These are phyloP conservation scores for Sylvilagus bachmani DNA, from an alignment of 2,113 vertebrate species.

Conservation along the genomic window DNA sequence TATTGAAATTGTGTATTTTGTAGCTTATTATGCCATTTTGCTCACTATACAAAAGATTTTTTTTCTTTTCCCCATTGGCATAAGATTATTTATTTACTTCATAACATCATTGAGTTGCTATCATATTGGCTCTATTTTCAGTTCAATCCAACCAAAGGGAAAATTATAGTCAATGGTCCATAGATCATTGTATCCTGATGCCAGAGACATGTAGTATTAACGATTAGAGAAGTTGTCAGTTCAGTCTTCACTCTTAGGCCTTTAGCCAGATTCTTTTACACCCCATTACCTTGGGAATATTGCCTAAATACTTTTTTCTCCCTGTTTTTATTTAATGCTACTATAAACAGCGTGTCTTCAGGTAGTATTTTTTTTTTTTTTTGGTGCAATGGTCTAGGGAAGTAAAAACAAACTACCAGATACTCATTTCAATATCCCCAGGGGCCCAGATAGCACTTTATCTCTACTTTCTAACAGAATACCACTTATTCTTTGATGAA, in stretches of 20 bases:
- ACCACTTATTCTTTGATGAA: background rate
- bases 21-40: background rate
- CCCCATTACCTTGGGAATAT: constrained; percentile 51
- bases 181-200: constrained; percentile 50
- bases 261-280: constrained; percentile 57
- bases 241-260: constrained; percentile 22
- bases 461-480: background rate
- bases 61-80: constrained; percentile 12
- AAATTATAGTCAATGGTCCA: constrained; percentile 64
- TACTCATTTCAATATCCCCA: background rate
- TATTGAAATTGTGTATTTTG: background rate
- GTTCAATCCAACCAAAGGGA: constrained; percentile 49
- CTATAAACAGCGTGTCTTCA: constrained; percentile 13
- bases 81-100: constrained; percentile 55
- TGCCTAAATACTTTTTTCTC: constrained; percentile 12
- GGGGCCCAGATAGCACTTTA: background rate
- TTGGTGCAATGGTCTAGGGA: background rate
- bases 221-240: constrained; percentile 22
- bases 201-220: background rate
- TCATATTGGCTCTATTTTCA: constrained; percentile 50
- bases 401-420: background rate
- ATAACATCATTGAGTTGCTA: constrained; percentile 46
- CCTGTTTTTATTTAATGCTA: constrained; percentile 58
- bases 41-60: background rate
- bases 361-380: constrained; percentile 13